Evolutionary conservation across 2,113 vertebrate species (phyloP), one percentile per base, ranked within the genome.

Genomic region (Sterna hirundo): DNA sequence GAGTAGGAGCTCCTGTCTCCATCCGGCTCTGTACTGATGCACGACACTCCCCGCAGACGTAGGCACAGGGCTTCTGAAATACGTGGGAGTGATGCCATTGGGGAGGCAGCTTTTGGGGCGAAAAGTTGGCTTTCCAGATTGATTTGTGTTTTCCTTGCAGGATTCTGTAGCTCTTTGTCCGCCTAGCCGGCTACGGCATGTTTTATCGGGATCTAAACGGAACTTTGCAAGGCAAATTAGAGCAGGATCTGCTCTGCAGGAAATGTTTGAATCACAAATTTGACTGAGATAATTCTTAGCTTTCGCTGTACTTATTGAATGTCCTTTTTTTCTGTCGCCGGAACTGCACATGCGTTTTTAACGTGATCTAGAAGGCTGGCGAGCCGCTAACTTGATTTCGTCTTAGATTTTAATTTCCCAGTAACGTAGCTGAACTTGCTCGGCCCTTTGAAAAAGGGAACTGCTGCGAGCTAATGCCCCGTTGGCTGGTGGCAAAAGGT

Each of bases 171-270:
- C 34, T 54, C 36, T 34, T 66, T 75, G 32, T 26, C n/a, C 3
- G 0, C 15, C 38, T 19, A 1, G 52, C 38, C 65, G 30, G 12
- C 13, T 10, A 4, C 3, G 1, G 25, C 17, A 1, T 26, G 15
- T 49, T 85, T 30, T 47, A 34, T 77, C 2, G 1, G 77, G 27
- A 94, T 86, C 42, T 71, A 38, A 8, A 26, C 2, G 10, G 47
- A 7, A 23, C 47, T 93, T 81, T 86, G 77, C 86, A 66, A 83
- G 80, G 87, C n/a, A 83, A 82, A 94, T 74, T 4, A 70, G 61
- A 54, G 61, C 19, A 5, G 27, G 27, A 10, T 78, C 87, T 52
- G 70, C 69, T 76, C 78, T 6, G 4, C 60, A 34, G 91, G 38
- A 52, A 55, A 22, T 3, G 44, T 76, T 71, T 38, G 61, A n/a